These are phyloP conservation scores for Myotis findleyi DNA, from an alignment of 2,797 vertebrate genomes.

Conservation along the genomic window DNA sequence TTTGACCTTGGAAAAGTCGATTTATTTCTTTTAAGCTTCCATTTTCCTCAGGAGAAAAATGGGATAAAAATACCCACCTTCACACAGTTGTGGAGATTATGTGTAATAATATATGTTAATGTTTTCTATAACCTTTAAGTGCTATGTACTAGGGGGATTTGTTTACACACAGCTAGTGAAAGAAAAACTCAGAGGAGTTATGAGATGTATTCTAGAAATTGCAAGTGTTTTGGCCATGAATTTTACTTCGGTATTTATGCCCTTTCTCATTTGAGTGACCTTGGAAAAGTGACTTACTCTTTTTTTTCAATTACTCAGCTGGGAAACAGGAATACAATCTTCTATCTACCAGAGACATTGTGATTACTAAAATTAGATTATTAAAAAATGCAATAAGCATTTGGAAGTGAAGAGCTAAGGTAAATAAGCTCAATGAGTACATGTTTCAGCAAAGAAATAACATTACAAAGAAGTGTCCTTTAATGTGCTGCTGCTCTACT, in stretches of 20 bases:
- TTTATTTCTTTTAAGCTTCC: constrained; percentile 2
- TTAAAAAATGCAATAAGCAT: constrained; percentile 49
- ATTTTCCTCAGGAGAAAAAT: constrained; percentile 22
- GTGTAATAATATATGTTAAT: background rate
- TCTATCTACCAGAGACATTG: background rate
- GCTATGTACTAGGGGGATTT: background rate
- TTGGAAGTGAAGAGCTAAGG: constrained; percentile 54
- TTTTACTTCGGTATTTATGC: background rate
- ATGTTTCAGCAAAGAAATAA: constrained; percentile 21
- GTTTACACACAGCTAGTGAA: background rate
- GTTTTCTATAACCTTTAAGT: background rate
- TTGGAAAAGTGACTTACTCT: background rate
- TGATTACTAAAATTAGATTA: constrained; percentile 61
- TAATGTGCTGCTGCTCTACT: background rate
- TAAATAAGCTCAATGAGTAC: constrained; percentile 34
- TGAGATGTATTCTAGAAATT: background rate
- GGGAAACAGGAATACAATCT: constrained; percentile 30
- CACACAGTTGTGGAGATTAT: background rate
- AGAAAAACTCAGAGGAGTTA: background rate
- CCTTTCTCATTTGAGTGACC: constrained; percentile 37
- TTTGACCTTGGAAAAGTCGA: background rate
- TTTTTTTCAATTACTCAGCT: background rate
- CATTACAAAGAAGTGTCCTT: background rate
- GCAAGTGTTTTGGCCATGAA: background rate
- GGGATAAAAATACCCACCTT: background rate